Evolutionary conservation across 1,140 invertebrate genomes (phyloP).

Genomic region (Cyrtorhinus lividipennis): DNA sequence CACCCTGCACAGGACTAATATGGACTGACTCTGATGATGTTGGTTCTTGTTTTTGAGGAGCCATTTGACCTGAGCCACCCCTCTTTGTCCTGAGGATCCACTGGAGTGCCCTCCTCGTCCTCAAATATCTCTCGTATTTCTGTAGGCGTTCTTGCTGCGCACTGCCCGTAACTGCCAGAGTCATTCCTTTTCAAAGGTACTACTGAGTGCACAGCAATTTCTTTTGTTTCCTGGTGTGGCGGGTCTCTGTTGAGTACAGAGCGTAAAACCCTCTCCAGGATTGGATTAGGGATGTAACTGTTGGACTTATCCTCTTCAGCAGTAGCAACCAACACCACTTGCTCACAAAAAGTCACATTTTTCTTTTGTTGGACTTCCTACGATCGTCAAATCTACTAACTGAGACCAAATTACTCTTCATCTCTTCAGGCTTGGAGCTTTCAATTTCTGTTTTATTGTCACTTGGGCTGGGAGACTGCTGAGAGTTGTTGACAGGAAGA

Average conservation of each 20-base stretch:
- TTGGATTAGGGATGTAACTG: constrained; percentile 79
- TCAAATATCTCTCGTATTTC: constrained; percentile 7
- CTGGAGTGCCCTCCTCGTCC: constrained; percentile 4
- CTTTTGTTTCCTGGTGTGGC: constrained; percentile 22
- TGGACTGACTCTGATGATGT: neutral
- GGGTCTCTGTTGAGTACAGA: constrained; percentile 54
- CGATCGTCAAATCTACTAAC: constrained; percentile 19
- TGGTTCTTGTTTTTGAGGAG: neutral
- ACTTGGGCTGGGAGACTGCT: constrained; percentile 9
- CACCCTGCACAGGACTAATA: neutral
- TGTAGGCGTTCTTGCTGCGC: constrained; percentile 12
- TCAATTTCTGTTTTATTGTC: constrained; percentile 19
- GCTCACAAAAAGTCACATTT: constrained; percentile 85
- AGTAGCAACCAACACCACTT: constrained; percentile 78
- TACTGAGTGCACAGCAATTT: constrained; percentile 26
- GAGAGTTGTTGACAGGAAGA: neutral
- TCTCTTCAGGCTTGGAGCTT: constrained; percentile 13
- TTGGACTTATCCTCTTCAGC: constrained; percentile 82
- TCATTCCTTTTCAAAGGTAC: constrained; percentile 28
- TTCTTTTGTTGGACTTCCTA: constrained; percentile 58
- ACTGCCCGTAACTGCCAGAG: constrained; percentile 23
- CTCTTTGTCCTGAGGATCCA: constrained; percentile 4
- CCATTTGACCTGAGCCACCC: neutral
- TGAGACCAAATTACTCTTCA: constrained; percentile 14
- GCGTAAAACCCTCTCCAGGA: constrained; percentile 67